Conservation (phyloP, 2,113 vertebrate species). For the Hypomesus transpacificus region DNA sequence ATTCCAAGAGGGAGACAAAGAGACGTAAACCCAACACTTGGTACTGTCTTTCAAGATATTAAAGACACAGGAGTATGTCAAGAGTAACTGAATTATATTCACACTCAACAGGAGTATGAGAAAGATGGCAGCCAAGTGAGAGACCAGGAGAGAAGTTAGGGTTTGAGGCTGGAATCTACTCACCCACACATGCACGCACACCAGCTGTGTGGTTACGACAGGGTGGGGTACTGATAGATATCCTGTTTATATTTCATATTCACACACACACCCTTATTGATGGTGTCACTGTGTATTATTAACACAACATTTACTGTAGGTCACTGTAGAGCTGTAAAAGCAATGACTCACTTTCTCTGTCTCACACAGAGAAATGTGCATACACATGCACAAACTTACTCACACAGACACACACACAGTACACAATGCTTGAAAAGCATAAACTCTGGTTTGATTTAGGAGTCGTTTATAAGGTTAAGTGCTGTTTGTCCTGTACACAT, state of each 20-base stretch:
- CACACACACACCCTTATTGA: slow-evolving; percentile 6
- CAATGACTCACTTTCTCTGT: too few relatives aligned
- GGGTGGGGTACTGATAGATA: slow-evolving; percentile 33
- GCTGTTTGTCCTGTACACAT: too few relatives aligned
- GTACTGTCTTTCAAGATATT: too few relatives aligned
- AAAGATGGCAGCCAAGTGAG: slow-evolving; percentile 9
- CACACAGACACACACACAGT: too few relatives aligned
- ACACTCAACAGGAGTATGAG: neutral
- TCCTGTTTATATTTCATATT: slow-evolving; percentile 46
- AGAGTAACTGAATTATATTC: neutral
- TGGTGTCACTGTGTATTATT: slow-evolving; percentile 6
- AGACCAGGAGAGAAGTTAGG: neutral
- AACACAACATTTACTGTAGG: slow-evolving; percentile 9
- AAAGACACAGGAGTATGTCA: neutral
- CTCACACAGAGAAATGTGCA: too few relatives aligned
- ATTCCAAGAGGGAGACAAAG: too few relatives aligned
- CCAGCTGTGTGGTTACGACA: slow-evolving; percentile 23
- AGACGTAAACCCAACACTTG: too few relatives aligned
- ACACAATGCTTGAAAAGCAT: too few relatives aligned
- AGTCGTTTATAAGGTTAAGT: too few relatives aligned
- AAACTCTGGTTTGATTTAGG: too few relatives aligned
- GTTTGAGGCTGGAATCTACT: neutral
- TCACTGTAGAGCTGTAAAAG: too few relatives aligned
- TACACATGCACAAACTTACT: too few relatives aligned
- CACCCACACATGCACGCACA: neutral